phyloP scores from a whole-genome alignment of 2,113 vertebrate species.

The Panurus biarmicus region DNA sequence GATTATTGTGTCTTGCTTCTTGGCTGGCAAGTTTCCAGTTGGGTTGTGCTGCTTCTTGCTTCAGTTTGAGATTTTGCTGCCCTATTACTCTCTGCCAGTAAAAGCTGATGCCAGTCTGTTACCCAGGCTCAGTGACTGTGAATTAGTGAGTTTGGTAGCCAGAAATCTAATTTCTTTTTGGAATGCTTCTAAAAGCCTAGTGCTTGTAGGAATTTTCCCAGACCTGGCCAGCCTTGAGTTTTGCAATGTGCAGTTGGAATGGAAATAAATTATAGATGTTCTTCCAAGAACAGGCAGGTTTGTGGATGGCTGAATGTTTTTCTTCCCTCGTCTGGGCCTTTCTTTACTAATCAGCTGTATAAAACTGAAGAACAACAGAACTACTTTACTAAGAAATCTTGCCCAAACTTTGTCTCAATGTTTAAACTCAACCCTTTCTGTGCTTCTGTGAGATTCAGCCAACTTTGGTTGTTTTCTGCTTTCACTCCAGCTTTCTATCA shows the following conservation, averaged over 20 bases:
- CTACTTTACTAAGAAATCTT: not conserved
- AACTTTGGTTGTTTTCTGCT: not conserved
- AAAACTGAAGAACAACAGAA: not conserved
- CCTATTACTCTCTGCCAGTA: not conserved
- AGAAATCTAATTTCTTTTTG: not conserved
- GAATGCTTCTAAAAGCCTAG: not conserved
- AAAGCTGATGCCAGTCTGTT: not conserved
- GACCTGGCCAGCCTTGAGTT: not conserved
- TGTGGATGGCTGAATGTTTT: not conserved
- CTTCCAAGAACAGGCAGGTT: not conserved
- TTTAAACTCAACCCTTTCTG: not conserved
- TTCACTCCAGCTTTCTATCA: not conserved
- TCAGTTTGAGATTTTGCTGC: not conserved
- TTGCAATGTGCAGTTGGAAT: not conserved
- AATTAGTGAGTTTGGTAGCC: not conserved
- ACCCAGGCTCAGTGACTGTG: not conserved
- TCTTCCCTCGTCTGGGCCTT: not conserved
- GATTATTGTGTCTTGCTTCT: not conserved
- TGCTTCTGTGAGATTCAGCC: not conserved
- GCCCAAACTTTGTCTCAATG: not conserved
- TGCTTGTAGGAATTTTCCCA: not conserved
- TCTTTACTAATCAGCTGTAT: not conserved
- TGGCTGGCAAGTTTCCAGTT: not conserved
- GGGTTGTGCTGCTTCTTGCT: not conserved
- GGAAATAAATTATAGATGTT: not conserved